Percentiles rank a stretch among this genome's conserved stretches.
Conservation (phyloP, 2,888 invertebrate genomes). For the Ichneumoninae sp. region DNA sequence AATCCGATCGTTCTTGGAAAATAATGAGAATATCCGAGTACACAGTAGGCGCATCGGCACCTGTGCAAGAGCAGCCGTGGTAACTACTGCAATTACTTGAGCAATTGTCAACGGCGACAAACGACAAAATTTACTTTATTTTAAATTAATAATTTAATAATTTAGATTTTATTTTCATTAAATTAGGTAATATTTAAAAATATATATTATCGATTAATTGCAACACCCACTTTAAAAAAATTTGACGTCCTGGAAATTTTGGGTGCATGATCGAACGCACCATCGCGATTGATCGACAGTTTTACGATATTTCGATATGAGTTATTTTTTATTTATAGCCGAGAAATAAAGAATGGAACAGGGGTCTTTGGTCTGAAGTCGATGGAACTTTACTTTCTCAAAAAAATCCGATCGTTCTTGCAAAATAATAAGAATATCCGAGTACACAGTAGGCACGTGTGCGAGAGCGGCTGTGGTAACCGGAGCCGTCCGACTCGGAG, state of each 20-base stretch:
- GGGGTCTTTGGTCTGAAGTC: not conserved
- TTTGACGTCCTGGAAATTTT: no score
- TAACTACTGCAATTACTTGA: not conserved
- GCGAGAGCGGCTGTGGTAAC: not conserved
- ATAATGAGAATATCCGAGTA: conserved; percentile 26
- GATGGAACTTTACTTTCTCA: not conserved
- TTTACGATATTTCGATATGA: no score
- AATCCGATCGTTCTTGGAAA: not conserved
- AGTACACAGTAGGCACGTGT: not conserved
- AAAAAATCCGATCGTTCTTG: not conserved
- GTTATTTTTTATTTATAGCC: not conserved
- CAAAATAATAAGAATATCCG: conserved; percentile 23
- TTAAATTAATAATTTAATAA: no score
- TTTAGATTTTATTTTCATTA: no score
- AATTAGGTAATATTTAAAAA: no score
- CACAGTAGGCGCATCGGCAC: not conserved
- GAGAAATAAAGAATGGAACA: not conserved
- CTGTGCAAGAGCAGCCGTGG: not conserved
- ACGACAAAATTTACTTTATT: no score
- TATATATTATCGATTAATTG: no score
- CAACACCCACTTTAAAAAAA: no score
- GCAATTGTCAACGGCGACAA: no score
- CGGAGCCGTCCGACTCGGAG: not conserved
- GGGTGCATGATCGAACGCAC: no score
- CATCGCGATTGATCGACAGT: no score